A percentile compares a stretch with the other conserved stretches of the same genome.
Evolutionary conservation across 2,797 vertebrate species (phyloP).

Genomic region (Salmo trutta): DNA sequence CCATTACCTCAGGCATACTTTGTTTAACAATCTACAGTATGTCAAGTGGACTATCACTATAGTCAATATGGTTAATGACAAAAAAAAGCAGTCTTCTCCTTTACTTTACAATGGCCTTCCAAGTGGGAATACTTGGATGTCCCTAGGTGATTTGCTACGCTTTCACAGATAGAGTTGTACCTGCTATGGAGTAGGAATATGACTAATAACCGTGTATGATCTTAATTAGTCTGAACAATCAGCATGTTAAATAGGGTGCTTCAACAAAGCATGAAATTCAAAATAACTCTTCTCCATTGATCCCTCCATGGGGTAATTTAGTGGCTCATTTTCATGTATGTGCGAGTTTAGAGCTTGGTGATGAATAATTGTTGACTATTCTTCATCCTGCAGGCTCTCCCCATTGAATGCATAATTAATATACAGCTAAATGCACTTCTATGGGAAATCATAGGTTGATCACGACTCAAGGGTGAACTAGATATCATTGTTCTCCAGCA

Average conservation of each 20-base stretch:
- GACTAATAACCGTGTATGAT: slow-evolving; percentile 22
- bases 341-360: not conserved
- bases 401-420: not conserved
- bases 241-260: slow-evolving; percentile 21
- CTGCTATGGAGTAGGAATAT: slow-evolving; percentile 8
- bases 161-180: slow-evolving; percentile 22
- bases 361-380: not conserved
- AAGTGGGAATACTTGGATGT: too few relatives aligned
- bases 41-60: not conserved
- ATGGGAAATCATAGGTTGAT: not conserved
- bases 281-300: not conserved
- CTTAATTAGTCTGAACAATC: slow-evolving; percentile 30
- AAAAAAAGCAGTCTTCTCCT: not conserved
- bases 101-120: too few relatives aligned
- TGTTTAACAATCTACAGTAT: not conserved
- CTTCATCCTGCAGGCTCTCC: not conserved
- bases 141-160: not conserved
- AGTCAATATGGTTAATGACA: not conserved
- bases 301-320: not conserved
- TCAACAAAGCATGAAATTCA: slow-evolving; percentile 1
- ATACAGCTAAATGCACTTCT: not conserved
- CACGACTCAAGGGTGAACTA: not conserved
- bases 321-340: not conserved
- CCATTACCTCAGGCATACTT: not conserved
- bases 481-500: not conserved